These are phyloP conservation scores for Epinotia nisella DNA, from an alignment of 2,888 invertebrate species.

Conservation along the genomic window DNA sequence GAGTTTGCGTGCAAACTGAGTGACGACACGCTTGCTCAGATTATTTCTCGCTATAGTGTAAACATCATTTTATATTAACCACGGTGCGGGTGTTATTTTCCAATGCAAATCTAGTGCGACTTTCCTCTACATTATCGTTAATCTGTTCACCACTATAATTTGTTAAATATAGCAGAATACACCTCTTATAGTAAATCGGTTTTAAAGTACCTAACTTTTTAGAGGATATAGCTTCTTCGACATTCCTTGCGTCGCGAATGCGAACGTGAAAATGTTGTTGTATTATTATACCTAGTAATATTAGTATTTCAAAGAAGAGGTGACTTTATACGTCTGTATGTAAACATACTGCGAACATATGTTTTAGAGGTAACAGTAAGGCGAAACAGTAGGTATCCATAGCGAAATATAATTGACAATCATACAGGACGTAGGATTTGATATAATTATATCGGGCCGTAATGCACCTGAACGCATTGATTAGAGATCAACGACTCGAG, in stretches of 20 bases:
- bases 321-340: no score
- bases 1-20: conserved; percentile 51
- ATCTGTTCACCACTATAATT: neutral
- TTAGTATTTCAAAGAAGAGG: no score
- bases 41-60: conserved; percentile 25
- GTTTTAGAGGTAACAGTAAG: no score
- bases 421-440: neutral
- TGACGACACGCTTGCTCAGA: conserved; percentile 24
- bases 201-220: no score
- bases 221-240: no score
- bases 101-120: conserved; percentile 5
- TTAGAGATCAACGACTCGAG: conserved; percentile 22
- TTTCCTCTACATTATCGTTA: neutral
- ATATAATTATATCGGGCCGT: conserved; percentile 12
- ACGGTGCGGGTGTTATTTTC: conserved; percentile 14
- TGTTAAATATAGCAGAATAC: neutral
- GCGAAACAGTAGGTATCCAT: no score
- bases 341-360: no score
- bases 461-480: conserved; percentile 11
- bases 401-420: neutral
- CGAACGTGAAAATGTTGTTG: no score
- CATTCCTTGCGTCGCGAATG: no score
- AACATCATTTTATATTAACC: conserved; percentile 26
- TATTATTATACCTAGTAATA: no score
- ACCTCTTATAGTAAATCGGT: no score